Base-by-base conservation (phyloP, 2,113 vertebrate species). In the Sceloporus tristichus region DNA sequence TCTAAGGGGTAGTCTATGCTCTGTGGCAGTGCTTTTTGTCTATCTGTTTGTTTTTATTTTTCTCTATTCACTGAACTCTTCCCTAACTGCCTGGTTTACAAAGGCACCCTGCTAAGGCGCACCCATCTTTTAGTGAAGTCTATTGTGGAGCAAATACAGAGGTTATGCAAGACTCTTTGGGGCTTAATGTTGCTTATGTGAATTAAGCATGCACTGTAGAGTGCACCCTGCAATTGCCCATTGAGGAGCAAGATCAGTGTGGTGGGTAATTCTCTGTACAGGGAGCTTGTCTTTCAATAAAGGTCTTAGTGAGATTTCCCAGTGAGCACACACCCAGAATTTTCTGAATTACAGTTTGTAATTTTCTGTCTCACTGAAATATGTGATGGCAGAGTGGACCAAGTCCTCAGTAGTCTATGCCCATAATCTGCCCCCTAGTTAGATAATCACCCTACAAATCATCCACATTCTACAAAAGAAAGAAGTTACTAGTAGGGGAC, bases 361-460 rank as follows among this genome's bases (percentile, higher is more conserved):
- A 81, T 8, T 18, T 5, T 25, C n/a, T 9, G 21, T 40, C 11
- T 75, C 71, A 29, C 2, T 19, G 11, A 16, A 29, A 62, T 25
- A 87, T 13, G 8, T 56, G 16, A 34, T 53, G 14, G n/a, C n/a
- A 18, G 23, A 29, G 0, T 40, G 21, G 48, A 73, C 3, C 27
- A 21, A 27, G 48, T 42, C 25, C 54, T 81, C n/a, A 38, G 19
- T 53, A 53, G 53, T 18, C 9, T 9, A 19, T 16, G 42, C 16
- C 6, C 0, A 1, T 21, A 82, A 29, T 89, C 29, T 54, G 54
- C 23, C 82, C 10, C 89, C 85, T 94, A 94, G 88, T 75, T 5
- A 16, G 79, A 62, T 62, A 38, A 81, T 77, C 10, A 85, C 59
- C 13, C 13, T 62, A 62, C 59, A 62, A 62, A 95, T 88, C 9